Conservation (phyloP, 2,888 invertebrate species). For the Pyrocoelia pectoralis region DNA sequence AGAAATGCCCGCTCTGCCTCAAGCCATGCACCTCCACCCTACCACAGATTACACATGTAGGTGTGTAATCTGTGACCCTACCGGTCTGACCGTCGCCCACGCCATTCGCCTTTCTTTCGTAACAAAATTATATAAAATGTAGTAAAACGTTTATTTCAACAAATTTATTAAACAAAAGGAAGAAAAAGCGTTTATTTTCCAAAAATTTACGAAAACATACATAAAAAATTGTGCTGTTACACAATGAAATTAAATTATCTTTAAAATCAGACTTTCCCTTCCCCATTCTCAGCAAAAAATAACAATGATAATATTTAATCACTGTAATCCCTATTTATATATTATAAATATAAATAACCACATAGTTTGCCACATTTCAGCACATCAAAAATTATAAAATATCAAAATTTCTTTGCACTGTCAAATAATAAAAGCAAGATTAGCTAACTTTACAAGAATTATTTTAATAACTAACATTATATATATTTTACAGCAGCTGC, state of each 20-base stretch:
- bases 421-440: slow-evolving; percentile 39
- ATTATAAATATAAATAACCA: slow-evolving; percentile 36
- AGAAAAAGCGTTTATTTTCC: slow-evolving; percentile 55
- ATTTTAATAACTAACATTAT: slow-evolving; percentile 33
- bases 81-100: too few species aligned
- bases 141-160: background rate
- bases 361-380: too few species aligned
- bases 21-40: too few species aligned
- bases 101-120: too few species aligned
- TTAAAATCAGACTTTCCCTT: slow-evolving; percentile 41
- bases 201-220: slow-evolving; percentile 53
- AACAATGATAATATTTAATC: slow-evolving; percentile 33
- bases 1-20: too few species aligned
- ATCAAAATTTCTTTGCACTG: slow-evolving; percentile 37
- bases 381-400: slow-evolving; percentile 39
- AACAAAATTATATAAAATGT: background rate
- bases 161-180: slow-evolving; percentile 38
- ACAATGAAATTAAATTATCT: slow-evolving; percentile 37
- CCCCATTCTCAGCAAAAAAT: slow-evolving; percentile 37
- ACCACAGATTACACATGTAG: too few species aligned
- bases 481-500: slow-evolving; percentile 28
- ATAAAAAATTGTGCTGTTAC: slow-evolving; percentile 52
- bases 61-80: too few species aligned
- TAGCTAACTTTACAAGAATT: slow-evolving; percentile 36
- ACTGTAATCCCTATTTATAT: slow-evolving; percentile 30